Evolutionary conservation across 2,888 invertebrate species (phyloP), one percentile per base, ranked within the genome.

Genomic region (Lamellibrachia satsuma): DNA sequence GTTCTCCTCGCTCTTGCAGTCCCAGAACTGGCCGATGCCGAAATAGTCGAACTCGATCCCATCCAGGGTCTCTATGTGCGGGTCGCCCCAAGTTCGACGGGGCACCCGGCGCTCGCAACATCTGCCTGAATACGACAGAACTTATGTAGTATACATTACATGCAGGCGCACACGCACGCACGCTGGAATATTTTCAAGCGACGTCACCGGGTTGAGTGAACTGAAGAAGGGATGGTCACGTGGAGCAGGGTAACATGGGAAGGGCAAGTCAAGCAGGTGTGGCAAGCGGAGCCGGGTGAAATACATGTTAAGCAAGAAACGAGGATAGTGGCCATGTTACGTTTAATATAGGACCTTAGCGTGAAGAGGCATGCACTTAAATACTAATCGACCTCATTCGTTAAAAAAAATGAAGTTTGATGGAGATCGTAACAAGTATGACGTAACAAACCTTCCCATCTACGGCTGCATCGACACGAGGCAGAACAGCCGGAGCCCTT

Each of bases 21-120:
- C 92, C 93, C 93, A 93, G 91, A 90, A 92, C 91, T 92, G 75
- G n/a, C 93, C 93, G n/a, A 93, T 93, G 52, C 92, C 93, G 75
- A 92, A 92, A 90, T 91, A 93, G 60, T 93, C 92, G 60, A 92
- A 93, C 22, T 60, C 52, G 22, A 90, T 27, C 6, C 93, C 93
- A 52, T 92, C 92, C 22, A 27, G n/a, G 0, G 92, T 92, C n/a
- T 92, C 92, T 22, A 91, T 52, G 52, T 92, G 92, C 27, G 92
- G 92, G 52, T 92, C 92, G 39, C 92, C 92, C 52, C 52, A 92
- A 7, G 39, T 22, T n/a, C 91, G 51, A 11, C 91, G 91, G 7
- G 91, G 91, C n/a, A 6, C 51, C 3, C 55, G 3, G 27, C 55
- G n/a, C 39, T 92, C 90, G 75, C 92, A 92, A 52, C 91, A 92